phyloP scores from a whole-genome alignment of 2,888 invertebrate species.

The Aradus depressus region DNA sequence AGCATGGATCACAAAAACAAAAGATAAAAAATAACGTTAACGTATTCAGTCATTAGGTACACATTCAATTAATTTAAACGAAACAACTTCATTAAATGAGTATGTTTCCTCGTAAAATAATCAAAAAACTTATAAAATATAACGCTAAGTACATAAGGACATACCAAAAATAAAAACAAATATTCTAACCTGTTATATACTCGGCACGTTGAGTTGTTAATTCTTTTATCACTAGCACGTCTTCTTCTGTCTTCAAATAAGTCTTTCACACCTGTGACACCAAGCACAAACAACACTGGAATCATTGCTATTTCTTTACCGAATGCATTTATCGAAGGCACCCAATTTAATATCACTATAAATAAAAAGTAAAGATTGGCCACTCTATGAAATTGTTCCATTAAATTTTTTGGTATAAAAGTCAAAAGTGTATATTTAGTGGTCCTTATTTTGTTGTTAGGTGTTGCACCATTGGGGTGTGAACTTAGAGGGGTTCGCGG shows the following conservation, averaged over 20 bases:
- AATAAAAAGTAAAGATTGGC: slow-evolving; percentile 97
- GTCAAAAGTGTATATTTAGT: slow-evolving; percentile 90
- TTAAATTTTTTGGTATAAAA: slow-evolving; percentile 88
- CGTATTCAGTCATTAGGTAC: no score
- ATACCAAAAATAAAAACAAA: neutral
- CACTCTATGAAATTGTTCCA: slow-evolving; percentile 94
- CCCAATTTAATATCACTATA: slow-evolving; percentile 92
- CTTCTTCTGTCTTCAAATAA: slow-evolving; percentile 86
- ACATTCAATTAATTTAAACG: no score
- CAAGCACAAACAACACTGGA: slow-evolving; percentile 86
- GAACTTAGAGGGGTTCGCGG: slow-evolving; percentile 66
- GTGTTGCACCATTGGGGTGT: slow-evolving; percentile 75
- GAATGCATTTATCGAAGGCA: slow-evolving; percentile 87
- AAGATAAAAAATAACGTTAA: no score
- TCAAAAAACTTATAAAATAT: neutral
- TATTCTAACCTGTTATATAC: slow-evolving; percentile 86
- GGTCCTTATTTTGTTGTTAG: slow-evolving; percentile 77
- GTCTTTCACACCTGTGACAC: slow-evolving; percentile 90
- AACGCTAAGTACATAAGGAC: neutral
- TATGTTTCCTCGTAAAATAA: no score
- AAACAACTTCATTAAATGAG: no score
- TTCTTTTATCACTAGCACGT: slow-evolving; percentile 80
- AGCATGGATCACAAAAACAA: no score
- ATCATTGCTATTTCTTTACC: slow-evolving; percentile 93
- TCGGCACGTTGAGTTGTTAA: slow-evolving; percentile 85